Evolutionary conservation across 2,113 vertebrate species (phyloP).

Genomic region (Perccottus glenii): DNA sequence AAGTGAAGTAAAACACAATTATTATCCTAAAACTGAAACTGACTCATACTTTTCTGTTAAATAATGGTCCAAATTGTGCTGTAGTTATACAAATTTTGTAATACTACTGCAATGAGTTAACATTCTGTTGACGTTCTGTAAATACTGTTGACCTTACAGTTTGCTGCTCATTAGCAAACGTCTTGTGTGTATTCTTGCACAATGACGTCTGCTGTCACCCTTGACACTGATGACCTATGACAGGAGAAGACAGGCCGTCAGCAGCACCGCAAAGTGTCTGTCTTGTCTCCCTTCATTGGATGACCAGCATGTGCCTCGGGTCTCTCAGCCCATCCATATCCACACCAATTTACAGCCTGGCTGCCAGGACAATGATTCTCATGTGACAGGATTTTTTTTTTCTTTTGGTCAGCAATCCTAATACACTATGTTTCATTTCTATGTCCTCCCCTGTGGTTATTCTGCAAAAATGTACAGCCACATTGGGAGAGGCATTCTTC

Average conservation of each 20-base stretch:
- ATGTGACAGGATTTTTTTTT: slow-evolving; percentile 41
- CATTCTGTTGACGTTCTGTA: slow-evolving; percentile 12
- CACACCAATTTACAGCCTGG: slow-evolving; percentile 56
- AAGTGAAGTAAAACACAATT: too few species aligned
- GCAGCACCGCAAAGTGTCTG: slow-evolving; percentile 47
- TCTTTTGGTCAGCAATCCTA: slow-evolving; percentile 48
- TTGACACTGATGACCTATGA: slow-evolving; percentile 55
- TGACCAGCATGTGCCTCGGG: slow-evolving; percentile 68
- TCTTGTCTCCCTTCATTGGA: slow-evolving; percentile 48
- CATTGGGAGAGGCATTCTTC: slow-evolving; percentile 1
- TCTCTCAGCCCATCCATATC: slow-evolving; percentile 59
- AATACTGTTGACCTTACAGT: slow-evolving; percentile 50
- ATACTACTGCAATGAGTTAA: slow-evolving; percentile 33
- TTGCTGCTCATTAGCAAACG: slow-evolving; percentile 56
- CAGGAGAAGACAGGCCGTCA: slow-evolving; percentile 64
- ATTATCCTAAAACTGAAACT: too few species aligned
- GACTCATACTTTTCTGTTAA: too few species aligned
- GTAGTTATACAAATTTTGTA: not conserved
- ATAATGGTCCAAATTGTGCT: slow-evolving; percentile 30
- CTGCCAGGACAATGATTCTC: slow-evolving; percentile 44
- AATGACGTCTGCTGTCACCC: slow-evolving; percentile 53
- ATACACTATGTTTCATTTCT: slow-evolving; percentile 32
- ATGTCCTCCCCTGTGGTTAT: slow-evolving; percentile 24
- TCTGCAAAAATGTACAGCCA: slow-evolving; percentile 38
- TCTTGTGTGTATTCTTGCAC: slow-evolving; percentile 28